Evolutionary conservation across 2,113 vertebrate species (phyloP), one percentile per base, ranked within the genome.

Genomic region (Tupaia tana): DNA sequence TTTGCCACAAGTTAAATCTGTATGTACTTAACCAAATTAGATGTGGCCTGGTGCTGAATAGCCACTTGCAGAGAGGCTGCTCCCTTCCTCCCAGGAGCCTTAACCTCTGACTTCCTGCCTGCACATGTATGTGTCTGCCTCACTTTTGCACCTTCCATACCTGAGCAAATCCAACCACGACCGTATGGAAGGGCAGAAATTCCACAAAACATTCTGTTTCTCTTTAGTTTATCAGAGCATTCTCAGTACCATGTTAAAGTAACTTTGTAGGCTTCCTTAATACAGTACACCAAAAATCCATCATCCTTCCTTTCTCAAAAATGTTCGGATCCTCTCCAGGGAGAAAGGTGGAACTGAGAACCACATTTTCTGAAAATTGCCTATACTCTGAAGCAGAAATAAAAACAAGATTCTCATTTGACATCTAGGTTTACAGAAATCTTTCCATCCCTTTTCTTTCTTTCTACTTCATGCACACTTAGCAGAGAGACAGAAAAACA

Each of bases 351-450:
- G 31, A 80, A 3, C 11, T 54, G 18, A 54, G n/a, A 94, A 87
- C 52, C 74, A 92, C 12, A 54, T 70, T 88, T 81, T 97, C 90
- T 91, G 81, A 96, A 96, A 94, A 9, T 52, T 81, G 24, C 73
- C 78, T 29, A 19, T 85, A 93, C 73, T 91, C 79, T 96, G 29
- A 90, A 43, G 56, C 43, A 87, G 93, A 77, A 58, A 91, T 74
- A 10, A 74, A 96, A 97, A 96, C 66, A 67, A 92, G 34, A 64
- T 89, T 58, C 22, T 82, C 73, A 75, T 86, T 77, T 22, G 29
- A 88, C 56, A 75, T 69, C 78, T n/a, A 69, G 25, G 22, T 77
- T 96, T 80, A 91, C 25, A 31, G 64, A 64, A 86, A 52, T 75
- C 15, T 77, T 66, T 18, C 18, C 64, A 63, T 79, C 63, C 93